phyloP scores from a whole-genome alignment of 2,888 invertebrate species.

The Zeuzera pyrina region DNA sequence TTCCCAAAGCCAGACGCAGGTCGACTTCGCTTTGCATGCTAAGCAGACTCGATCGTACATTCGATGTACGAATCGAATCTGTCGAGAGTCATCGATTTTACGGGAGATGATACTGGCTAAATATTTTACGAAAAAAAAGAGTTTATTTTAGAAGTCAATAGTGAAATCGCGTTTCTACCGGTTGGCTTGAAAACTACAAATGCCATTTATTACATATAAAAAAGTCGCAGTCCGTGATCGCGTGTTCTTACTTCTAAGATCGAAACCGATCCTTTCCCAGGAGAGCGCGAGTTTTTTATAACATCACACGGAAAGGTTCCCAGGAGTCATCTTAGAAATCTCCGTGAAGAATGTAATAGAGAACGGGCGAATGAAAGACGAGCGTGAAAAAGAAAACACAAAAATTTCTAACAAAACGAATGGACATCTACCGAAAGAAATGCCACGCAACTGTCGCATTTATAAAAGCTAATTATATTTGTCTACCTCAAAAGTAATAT shows the following conservation, averaged over 20 bases:
- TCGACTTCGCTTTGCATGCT: conserved; percentile 31
- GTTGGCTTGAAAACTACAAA: too few species aligned
- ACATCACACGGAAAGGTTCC: conserved; percentile 30
- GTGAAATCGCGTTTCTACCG: too few species aligned
- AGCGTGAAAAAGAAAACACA: conserved; percentile 17
- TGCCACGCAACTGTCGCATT: too few species aligned
- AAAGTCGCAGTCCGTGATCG: conserved; percentile 9
- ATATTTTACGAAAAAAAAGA: background rate
- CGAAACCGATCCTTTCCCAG: conserved; percentile 25
- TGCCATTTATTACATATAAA: too few species aligned
- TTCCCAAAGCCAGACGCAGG: conserved; percentile 27
- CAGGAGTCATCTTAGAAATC: conserved; percentile 27
- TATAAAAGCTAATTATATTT: too few species aligned
- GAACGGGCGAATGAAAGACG: conserved; percentile 15
- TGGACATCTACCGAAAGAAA: conserved; percentile 10
- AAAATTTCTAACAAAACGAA: conserved; percentile 24
- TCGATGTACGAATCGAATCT: conserved; percentile 7
- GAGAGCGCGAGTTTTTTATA: conserved; percentile 33
- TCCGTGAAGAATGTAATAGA: conserved; percentile 38
- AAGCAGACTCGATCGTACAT: conserved; percentile 26
- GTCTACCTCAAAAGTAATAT: conserved; percentile 5
- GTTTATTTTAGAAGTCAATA: too few species aligned
- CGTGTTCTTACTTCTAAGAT: conserved; percentile 7
- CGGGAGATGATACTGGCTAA: background rate
- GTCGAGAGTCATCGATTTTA: background rate